phyloP scores from a whole-genome alignment of 2,888 invertebrate species.

The Conops quadrifasciatus region DNA sequence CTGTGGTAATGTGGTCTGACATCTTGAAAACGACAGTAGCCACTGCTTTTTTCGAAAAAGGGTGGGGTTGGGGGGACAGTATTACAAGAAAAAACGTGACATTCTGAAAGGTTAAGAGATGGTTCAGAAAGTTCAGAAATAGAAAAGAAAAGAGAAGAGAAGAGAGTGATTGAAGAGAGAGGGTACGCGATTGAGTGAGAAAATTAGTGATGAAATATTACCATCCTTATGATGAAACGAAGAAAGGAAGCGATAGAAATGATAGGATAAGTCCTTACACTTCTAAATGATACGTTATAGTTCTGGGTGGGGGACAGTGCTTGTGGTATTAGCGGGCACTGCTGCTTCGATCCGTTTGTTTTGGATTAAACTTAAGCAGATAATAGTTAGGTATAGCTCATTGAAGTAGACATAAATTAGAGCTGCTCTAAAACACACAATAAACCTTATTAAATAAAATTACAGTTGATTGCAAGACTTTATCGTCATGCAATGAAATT shows the following conservation, averaged over 20 bases:
- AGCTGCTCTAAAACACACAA: neutral
- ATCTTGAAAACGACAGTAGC: slow-evolving; percentile 35
- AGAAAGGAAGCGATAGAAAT: too few species aligned
- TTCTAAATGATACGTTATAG: too few species aligned
- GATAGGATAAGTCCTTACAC: too few species aligned
- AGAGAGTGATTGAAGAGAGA: neutral
- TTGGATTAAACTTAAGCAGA: neutral
- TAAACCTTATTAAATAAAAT: neutral
- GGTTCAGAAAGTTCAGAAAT: neutral
- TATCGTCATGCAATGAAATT: too few species aligned
- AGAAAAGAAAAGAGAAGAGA: neutral
- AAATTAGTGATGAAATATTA: too few species aligned
- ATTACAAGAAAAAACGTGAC: neutral
- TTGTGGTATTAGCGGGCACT: neutral
- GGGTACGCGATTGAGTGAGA: too few species aligned
- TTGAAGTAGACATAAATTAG: slow-evolving; percentile 1
- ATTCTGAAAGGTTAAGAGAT: neutral
- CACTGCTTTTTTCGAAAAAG: slow-evolving; percentile 31
- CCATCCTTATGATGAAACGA: too few species aligned
- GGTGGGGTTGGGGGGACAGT: neutral
- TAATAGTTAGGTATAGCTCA: neutral
- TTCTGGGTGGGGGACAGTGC: neutral
- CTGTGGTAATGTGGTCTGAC: slow-evolving; percentile 39
- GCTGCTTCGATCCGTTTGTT: neutral
- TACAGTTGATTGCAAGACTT: neutral